Conservation (phyloP, 2,113 vertebrate species). For the Eulacestoma nigropectus region DNA sequence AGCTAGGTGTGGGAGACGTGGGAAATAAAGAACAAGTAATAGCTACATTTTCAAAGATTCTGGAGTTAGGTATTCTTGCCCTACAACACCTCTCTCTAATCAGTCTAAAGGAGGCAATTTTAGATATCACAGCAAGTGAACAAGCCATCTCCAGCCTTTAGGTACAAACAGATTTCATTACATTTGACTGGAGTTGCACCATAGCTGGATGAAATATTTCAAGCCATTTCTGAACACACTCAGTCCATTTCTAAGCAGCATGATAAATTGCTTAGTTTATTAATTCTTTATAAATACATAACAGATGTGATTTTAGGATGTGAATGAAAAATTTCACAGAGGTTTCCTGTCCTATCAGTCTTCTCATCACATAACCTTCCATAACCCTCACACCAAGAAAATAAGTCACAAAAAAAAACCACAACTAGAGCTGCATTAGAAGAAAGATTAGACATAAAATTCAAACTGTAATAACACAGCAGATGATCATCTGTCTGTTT, state of each 20-base stretch:
- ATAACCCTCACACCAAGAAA: conserved; percentile 22
- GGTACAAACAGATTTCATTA: neutral
- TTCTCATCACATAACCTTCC: conserved; percentile 39
- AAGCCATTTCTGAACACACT: neutral
- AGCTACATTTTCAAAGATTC: neutral
- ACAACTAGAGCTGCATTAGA: conserved; percentile 1
- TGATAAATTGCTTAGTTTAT: conserved; percentile 40
- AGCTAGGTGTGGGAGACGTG: neutral
- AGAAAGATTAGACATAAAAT: neutral
- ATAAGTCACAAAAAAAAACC: conserved; percentile 2
- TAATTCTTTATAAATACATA: conserved; percentile 45
- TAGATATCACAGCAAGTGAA: neutral
- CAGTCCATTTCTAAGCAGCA: conserved; percentile 13
- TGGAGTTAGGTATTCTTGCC: neutral
- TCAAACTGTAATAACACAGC: neutral
- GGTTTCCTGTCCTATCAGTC: neutral
- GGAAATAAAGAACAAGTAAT: neutral
- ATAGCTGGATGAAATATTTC: conserved; percentile 22
- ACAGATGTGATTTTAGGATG: conserved; percentile 13
- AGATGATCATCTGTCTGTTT: neutral
- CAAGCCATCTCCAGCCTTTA: neutral
- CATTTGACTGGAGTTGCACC: neutral
- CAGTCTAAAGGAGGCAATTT: neutral
- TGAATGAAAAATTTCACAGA: conserved; percentile 14
- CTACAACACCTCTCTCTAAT: neutral